These are phyloP conservation scores for Phenganax stokvisi DNA, from an alignment of 92 coral and sea anemone species.

Conservation along the genomic window DNA sequence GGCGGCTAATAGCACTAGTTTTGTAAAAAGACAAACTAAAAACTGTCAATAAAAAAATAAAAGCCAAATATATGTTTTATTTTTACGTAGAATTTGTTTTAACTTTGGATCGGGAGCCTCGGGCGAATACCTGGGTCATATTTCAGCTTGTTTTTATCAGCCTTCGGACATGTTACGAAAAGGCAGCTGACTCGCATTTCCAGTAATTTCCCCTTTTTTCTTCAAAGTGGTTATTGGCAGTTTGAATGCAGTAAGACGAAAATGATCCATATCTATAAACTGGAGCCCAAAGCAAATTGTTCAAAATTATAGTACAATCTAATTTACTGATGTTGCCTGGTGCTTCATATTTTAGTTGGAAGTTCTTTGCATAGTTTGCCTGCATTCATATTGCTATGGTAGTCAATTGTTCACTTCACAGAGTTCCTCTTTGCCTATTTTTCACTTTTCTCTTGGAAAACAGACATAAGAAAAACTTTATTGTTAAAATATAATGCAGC, in stretches of 20 bases:
- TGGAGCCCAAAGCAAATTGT: background rate
- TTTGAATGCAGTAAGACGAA: background rate
- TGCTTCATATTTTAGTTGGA: background rate
- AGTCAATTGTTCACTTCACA: background rate
- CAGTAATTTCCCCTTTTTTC: background rate
- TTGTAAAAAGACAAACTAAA: constrained; percentile 24
- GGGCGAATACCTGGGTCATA: background rate
- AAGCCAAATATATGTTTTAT: background rate
- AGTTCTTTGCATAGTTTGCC: constrained; percentile 22
- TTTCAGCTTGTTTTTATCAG: background rate
- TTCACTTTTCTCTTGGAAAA: background rate
- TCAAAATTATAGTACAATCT: background rate
- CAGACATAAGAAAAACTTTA: background rate
- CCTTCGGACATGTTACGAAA: background rate
- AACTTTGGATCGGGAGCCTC: background rate
- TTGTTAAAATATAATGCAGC: background rate
- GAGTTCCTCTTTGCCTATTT: background rate
- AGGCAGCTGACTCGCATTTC: constrained; percentile 5
- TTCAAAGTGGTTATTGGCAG: background rate
- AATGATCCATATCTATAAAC: background rate
- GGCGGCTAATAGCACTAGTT: constrained; percentile 5
- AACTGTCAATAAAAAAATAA: constrained; percentile 13
- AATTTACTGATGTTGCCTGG: constrained; percentile 13
- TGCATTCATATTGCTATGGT: constrained; percentile 23
- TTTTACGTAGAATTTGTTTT: background rate